phyloP scores from a whole-genome alignment of 64 coral and sea anemone species.

The Porites lutea region DNA sequence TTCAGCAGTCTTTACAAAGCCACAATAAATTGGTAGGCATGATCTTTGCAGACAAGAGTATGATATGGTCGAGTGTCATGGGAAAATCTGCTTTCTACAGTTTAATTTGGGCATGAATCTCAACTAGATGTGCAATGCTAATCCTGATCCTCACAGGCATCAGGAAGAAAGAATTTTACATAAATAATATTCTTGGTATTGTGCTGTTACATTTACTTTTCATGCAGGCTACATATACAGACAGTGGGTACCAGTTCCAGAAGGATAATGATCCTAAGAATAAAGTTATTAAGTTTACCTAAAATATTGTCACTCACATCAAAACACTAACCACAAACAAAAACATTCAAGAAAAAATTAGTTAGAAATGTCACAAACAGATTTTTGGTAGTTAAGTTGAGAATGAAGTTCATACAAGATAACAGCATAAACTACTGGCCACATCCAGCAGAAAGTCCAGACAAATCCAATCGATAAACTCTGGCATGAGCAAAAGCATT shows the following conservation, averaged over 20 bases:
- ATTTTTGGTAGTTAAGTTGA: not conserved
- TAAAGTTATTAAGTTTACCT: slow-evolving; percentile 25
- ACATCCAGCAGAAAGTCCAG: not conserved
- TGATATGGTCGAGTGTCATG: slow-evolving; percentile 47
- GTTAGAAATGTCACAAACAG: not conserved
- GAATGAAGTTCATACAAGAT: not conserved
- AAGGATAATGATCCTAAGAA: slow-evolving; percentile 45
- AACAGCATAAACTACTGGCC: not conserved
- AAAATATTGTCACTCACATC: not conserved
- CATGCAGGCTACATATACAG: not conserved
- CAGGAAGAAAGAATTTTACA: slow-evolving; percentile 12
- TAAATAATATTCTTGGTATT: slow-evolving; percentile 6
- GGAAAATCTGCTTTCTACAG: slow-evolving; percentile 51
- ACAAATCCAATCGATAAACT: not conserved
- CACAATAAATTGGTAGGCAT: slow-evolving; percentile 26
- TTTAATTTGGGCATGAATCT: slow-evolving; percentile 65
- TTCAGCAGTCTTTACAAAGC: not conserved
- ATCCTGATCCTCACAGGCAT: slow-evolving; percentile 43
- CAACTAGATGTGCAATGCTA: slow-evolving; percentile 2
- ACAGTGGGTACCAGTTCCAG: slow-evolving; percentile 34
- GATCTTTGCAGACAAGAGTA: slow-evolving; percentile 62
- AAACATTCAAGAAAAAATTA: no score
- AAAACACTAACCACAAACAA: no score
- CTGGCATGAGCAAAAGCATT: not conserved
- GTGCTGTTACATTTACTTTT: slow-evolving; percentile 8